phyloP scores from a whole-genome alignment of 2,888 invertebrate species.

The Conistra vaccinii region DNA sequence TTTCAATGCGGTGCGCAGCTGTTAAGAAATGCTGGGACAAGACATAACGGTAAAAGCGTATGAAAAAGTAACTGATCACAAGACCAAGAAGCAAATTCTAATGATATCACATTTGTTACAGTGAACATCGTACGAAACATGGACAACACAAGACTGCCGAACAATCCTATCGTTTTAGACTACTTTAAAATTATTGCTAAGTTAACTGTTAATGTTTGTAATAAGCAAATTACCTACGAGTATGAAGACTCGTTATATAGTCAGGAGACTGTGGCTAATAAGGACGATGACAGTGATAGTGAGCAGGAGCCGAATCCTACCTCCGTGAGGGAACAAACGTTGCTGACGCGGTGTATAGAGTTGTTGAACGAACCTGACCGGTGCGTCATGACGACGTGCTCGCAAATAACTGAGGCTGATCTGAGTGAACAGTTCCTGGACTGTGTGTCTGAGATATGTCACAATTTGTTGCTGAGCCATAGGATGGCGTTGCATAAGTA shows the following conservation, averaged over 20 bases:
- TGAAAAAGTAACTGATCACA: neutral
- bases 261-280: slow-evolving; percentile 87
- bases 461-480: slow-evolving; percentile 95
- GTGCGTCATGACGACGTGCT: slow-evolving; percentile 83
- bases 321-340: slow-evolving; percentile 84
- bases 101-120: slow-evolving; percentile 72
- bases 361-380: slow-evolving; percentile 92
- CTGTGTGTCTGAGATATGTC: slow-evolving; percentile 94
- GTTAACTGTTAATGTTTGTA: slow-evolving; percentile 85
- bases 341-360: slow-evolving; percentile 91
- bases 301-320: slow-evolving; percentile 88
- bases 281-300: slow-evolving; percentile 91
- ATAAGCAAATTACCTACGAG: slow-evolving; percentile 85
- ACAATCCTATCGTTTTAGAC: slow-evolving; percentile 84
- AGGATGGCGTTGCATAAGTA: slow-evolving; percentile 96
- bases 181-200: slow-evolving; percentile 87
- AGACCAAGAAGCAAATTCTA: slow-evolving; percentile 9
- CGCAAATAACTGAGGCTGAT: slow-evolving; percentile 89
- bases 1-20: slow-evolving; percentile 3
- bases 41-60: slow-evolving; percentile 3
- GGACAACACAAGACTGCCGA: slow-evolving; percentile 90
- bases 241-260: slow-evolving; percentile 87
- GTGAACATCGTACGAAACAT: slow-evolving; percentile 87
- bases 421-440: slow-evolving; percentile 91
- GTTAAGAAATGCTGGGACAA: slow-evolving; percentile 3